Evolutionary conservation across 2,113 vertebrate species (phyloP).

Genomic region (Leptocoma aspasia): DNA sequence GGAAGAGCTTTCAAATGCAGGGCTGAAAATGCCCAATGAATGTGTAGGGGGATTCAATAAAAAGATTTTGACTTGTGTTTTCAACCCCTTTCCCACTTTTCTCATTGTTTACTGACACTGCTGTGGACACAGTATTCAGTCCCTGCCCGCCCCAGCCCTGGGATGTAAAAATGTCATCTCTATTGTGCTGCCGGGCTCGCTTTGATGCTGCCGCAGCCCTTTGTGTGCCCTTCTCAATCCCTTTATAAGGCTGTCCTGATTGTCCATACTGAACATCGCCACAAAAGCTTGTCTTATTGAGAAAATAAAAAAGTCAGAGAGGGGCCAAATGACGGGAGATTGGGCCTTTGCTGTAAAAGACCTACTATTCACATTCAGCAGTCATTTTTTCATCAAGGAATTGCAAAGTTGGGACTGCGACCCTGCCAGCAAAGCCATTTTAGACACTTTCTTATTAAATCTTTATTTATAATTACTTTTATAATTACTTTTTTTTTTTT

Average conservation of each 20-base stretch:
- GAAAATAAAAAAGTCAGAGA: slow-evolving; percentile 64
- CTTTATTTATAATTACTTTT: not conserved
- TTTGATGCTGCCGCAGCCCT: slow-evolving; percentile 80
- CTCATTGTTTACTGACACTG: slow-evolving; percentile 69
- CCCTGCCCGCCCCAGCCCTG: slow-evolving; percentile 69
- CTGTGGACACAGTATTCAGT: slow-evolving; percentile 68
- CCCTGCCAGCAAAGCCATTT: not conserved
- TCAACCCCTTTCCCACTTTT: slow-evolving; percentile 77
- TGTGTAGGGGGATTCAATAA: slow-evolving; percentile 65
- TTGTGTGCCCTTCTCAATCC: slow-evolving; percentile 77
- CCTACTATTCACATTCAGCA: slow-evolving; percentile 5
- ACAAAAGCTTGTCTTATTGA: slow-evolving; percentile 40
- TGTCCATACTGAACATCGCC: slow-evolving; percentile 56
- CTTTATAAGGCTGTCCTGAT: slow-evolving; percentile 79
- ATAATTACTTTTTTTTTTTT: not conserved
- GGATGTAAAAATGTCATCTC: slow-evolving; percentile 85
- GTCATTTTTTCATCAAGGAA: not conserved
- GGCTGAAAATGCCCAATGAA: slow-evolving; percentile 73
- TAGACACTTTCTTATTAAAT: not conserved
- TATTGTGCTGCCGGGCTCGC: slow-evolving; percentile 72
- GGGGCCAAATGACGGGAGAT: slow-evolving; percentile 42
- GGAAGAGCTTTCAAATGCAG: slow-evolving; percentile 73
- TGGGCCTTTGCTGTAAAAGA: slow-evolving; percentile 39
- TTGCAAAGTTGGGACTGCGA: not conserved
- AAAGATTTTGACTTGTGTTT: slow-evolving; percentile 73